Conservation (phyloP, 2,888 invertebrate species). For the Cephus pulcher region DNA sequence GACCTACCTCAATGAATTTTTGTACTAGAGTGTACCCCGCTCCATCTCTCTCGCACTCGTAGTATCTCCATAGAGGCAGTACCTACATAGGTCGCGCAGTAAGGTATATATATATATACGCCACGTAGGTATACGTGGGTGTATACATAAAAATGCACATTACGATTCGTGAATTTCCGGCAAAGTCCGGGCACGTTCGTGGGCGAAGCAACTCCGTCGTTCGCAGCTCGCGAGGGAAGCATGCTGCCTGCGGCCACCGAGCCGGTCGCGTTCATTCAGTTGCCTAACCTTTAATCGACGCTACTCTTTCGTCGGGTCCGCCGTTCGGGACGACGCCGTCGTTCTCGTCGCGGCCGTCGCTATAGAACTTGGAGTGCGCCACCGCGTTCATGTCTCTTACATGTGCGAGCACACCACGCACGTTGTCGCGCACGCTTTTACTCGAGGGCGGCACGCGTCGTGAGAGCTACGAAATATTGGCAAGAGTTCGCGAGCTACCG, state of each 20-base stretch:
- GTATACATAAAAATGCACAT: constrained; percentile 15
- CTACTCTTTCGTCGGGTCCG: constrained; percentile 1
- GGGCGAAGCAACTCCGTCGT: constrained; percentile 20
- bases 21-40: background rate
- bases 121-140: background rate
- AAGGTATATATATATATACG: too few relatives aligned
- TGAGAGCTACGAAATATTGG: background rate
- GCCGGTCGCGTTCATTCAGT: constrained; percentile 35
- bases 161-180: constrained; percentile 24
- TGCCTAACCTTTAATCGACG: constrained; percentile 32
- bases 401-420: too few relatives aligned
- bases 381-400: too few relatives aligned
- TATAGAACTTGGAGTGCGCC: too few relatives aligned
- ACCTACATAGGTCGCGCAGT: too few relatives aligned
- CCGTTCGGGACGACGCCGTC: background rate
- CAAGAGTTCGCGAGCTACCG: constrained; percentile 2
- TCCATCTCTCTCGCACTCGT: constrained; percentile 1
- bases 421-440: too few relatives aligned
- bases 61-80: background rate
- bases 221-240: constrained; percentile 19
- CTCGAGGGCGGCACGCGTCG: background rate
- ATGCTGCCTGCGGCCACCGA: constrained; percentile 21
- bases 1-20: background rate
- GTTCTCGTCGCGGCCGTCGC: too few relatives aligned
- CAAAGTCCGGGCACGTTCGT: constrained; percentile 21